These are phyloP conservation scores for Motacilla tschutschensis DNA, from an alignment of 2,113 vertebrate genomes.

Conservation along the genomic window DNA sequence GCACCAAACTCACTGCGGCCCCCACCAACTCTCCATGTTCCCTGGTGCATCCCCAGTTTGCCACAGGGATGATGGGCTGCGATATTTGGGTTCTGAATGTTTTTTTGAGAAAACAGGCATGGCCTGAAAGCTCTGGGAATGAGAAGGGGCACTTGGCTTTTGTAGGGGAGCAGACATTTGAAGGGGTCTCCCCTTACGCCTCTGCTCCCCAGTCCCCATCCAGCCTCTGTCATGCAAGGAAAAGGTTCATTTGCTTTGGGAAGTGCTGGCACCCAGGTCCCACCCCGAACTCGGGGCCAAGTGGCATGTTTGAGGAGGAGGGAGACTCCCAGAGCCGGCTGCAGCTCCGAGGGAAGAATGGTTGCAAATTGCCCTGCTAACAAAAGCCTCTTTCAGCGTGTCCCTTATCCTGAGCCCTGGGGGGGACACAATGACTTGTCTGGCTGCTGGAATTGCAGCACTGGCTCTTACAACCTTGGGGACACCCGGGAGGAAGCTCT, in stretches of 20 bases:
- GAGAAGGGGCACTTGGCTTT: neutral
- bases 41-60: accelerated
- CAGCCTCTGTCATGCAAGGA: accelerated
- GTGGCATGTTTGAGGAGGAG: neutral
- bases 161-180: neutral
- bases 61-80: accelerated
- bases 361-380: neutral
- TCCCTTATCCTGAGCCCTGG: neutral
- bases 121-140: neutral
- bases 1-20: accelerated
- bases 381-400: constrained; percentile 41
- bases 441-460: neutral
- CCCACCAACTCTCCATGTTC: accelerated
- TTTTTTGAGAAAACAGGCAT: neutral
- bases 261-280: neutral
- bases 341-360: neutral
- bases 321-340: neutral
- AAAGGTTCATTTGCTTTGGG: neutral
- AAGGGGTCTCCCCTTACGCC: neutral
- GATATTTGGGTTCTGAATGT: neutral
- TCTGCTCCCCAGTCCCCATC: neutral
- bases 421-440: neutral
- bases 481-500: neutral
- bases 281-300: accelerated
- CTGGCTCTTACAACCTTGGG: neutral